A percentile compares a stretch with the other conserved stretches of the same genome.
These are phyloP conservation scores for Paramormyrops hopkinsi DNA, from an alignment of 2,797 vertebrate species.

Conservation along the genomic window DNA sequence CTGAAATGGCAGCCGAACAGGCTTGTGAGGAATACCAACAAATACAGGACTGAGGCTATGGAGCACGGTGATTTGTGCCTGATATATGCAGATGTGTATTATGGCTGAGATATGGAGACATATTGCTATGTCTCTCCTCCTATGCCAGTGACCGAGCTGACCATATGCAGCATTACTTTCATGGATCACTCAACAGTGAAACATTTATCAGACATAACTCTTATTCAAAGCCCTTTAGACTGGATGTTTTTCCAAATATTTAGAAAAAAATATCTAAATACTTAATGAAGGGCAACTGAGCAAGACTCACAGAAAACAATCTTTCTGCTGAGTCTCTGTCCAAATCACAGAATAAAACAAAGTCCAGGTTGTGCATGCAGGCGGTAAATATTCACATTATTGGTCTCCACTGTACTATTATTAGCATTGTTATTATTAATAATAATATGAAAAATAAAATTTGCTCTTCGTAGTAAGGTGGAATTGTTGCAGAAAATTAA, in stretches of 20 bases:
- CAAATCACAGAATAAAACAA: not conserved
- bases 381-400: not conserved
- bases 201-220: not conserved
- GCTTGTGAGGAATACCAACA: not conserved
- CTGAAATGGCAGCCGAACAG: constrained; percentile 17
- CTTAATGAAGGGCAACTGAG: not conserved
- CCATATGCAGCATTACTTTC: not conserved
- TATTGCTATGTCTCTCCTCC: not conserved
- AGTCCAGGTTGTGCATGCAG: not conserved
- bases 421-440: not conserved
- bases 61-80: not conserved
- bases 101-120: not conserved
- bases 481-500: not conserved
- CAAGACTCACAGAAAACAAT: not conserved
- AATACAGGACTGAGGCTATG: not conserved
- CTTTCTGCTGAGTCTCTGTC: not conserved
- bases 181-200: not conserved
- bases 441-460: not conserved
- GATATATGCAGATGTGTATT: not conserved
- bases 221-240: not conserved
- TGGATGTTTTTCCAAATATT: not conserved
- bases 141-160: not conserved
- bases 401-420: not conserved
- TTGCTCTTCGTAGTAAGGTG: not conserved
- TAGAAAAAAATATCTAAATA: not conserved